phyloP scores from a whole-genome alignment of 2,113 vertebrate species.

The Cyrtonyx montezumae region DNA sequence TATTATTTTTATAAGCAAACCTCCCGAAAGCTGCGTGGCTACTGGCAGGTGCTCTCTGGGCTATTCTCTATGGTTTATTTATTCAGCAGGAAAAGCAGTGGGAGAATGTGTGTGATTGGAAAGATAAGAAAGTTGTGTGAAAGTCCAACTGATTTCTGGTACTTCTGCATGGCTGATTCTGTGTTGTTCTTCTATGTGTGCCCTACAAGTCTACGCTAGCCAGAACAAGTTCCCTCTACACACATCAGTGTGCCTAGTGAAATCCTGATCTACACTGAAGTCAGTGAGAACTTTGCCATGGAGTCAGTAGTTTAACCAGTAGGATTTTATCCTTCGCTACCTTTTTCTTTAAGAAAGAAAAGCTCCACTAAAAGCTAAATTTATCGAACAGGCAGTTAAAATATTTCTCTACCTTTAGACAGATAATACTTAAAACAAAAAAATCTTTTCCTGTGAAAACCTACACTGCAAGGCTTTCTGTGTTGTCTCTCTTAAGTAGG shows the following conservation, averaged over 20 bases:
- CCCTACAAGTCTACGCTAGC: background rate
- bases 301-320: background rate
- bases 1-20: background rate
- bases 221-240: background rate
- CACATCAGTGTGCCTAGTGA: background rate
- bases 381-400: background rate
- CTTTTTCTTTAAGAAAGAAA: constrained; percentile 1
- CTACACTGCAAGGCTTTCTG: background rate
- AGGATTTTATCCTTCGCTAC: background rate
- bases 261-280: background rate
- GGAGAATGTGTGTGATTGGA: constrained; percentile 10
- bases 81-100: background rate
- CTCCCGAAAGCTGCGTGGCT: background rate
- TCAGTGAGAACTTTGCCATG: background rate
- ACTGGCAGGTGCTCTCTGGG: background rate
- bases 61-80: constrained; percentile 19
- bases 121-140: background rate
- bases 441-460: background rate
- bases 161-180: background rate
- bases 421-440: background rate
- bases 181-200: background rate
- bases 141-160: background rate
- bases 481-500: background rate
- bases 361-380: constrained; percentile 3
- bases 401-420: background rate